Evolutionary conservation across 2,797 vertebrate genomes (phyloP).

Genomic region (Enteromius fasciolatus): DNA sequence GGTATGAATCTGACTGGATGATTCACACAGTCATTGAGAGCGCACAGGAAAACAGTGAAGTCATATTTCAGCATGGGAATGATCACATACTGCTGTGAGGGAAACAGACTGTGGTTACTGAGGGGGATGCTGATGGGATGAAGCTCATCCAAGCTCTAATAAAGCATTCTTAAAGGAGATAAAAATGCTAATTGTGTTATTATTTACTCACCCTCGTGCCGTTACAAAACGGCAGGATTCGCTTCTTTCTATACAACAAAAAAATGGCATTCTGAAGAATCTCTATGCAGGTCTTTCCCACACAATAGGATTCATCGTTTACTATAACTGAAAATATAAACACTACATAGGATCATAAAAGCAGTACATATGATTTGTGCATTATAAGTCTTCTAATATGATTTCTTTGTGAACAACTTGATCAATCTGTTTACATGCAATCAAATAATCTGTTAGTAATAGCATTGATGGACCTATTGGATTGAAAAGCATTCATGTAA

Average conservation of each 20-base stretch:
- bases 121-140: conserved; percentile 8
- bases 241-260: background rate
- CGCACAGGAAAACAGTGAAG: conserved; percentile 17
- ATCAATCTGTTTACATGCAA: background rate
- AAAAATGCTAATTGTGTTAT: conserved; percentile 3
- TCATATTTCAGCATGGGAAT: conserved; percentile 26
- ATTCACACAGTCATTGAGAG: conserved; percentile 69
- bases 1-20: conserved; percentile 76
- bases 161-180: conserved; percentile 21
- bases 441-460: background rate
- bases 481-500: background rate
- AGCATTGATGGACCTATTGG: background rate
- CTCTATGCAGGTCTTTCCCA: background rate
- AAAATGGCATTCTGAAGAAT: background rate
- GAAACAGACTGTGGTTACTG: conserved; percentile 31
- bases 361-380: background rate
- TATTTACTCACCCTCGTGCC: conserved; percentile 1
- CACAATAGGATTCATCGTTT: background rate
- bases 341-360: background rate
- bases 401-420: background rate
- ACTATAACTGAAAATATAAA: background rate
- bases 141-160: conserved; percentile 8
- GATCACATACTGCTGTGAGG: background rate
- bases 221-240: background rate
- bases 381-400: background rate